Conservation (phyloP, 2,797 vertebrate genomes). For the Arctocebus calabarensis region DNA sequence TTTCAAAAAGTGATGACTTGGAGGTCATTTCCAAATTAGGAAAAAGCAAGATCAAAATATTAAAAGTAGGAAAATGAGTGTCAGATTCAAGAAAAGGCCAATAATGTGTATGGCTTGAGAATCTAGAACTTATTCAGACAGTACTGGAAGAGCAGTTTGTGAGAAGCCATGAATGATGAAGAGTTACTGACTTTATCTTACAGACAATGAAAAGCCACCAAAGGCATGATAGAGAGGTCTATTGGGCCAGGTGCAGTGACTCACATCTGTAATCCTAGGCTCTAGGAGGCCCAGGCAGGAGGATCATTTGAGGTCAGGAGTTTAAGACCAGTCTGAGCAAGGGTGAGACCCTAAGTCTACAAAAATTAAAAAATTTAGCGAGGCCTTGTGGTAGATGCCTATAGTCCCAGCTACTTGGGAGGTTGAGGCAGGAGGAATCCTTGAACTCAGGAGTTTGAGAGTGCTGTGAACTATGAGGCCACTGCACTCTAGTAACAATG, state of each 20-base stretch:
- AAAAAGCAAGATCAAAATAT: neutral
- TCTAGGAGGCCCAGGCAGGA: neutral
- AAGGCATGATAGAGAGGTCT: neutral
- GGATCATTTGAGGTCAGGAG: neutral
- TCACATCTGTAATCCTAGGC: neutral
- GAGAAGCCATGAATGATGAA: neutral
- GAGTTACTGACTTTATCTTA: neutral
- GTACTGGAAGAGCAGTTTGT: constrained; percentile 1
- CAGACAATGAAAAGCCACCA: neutral
- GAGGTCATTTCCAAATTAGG: neutral
- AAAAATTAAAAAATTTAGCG: neutral
- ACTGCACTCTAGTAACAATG: neutral
- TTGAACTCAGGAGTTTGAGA: neutral
- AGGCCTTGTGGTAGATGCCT: neutral
- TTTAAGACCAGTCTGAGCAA: neutral
- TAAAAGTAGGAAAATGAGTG: constrained; percentile 20
- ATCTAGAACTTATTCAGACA: neutral
- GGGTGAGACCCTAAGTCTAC: neutral
- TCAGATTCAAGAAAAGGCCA: neutral
- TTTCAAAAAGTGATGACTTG: neutral
- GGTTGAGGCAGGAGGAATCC: neutral
- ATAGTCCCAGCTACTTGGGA: neutral
- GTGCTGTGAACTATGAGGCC: neutral
- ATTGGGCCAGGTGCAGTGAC: neutral
- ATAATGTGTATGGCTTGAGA: neutral